Conservation (phyloP, 2,113 vertebrate genomes). For the Festucalex cinctus region DNA sequence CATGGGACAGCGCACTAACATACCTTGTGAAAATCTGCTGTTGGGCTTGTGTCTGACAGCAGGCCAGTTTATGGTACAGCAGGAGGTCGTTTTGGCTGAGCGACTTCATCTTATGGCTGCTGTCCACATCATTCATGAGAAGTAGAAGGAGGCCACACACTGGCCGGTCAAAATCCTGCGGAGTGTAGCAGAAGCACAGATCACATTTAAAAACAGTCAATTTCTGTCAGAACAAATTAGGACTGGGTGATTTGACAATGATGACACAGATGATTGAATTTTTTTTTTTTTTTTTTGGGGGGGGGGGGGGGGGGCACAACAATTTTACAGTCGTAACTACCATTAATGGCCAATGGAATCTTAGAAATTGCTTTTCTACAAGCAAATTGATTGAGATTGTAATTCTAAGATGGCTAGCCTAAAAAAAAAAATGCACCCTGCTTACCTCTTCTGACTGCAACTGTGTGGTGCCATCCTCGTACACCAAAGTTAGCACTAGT, state of each 20-base stretch:
- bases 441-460: conserved; percentile 76
- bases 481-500: conserved; percentile 79
- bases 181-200: background rate
- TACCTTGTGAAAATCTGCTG: conserved; percentile 73
- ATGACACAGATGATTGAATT: no score
- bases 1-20: background rate
- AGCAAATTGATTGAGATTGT: no score
- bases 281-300: no score
- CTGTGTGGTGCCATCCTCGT: conserved; percentile 83
- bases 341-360: no score
- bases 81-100: conserved; percentile 46
- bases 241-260: no score
- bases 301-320: no score
- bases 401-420: background rate
- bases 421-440: background rate
- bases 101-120: conserved; percentile 16
- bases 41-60: conserved; percentile 61
- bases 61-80: conserved; percentile 76
- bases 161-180: conserved; percentile 68
- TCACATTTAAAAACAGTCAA: background rate
- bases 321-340: no score
- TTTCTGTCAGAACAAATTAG: no score
- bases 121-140: conserved; percentile 59
- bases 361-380: no score
- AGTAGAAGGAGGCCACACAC: conserved; percentile 81